Evolutionary conservation across 2,113 vertebrate genomes (phyloP).

Genomic region (Miniopterus natalensis): DNA sequence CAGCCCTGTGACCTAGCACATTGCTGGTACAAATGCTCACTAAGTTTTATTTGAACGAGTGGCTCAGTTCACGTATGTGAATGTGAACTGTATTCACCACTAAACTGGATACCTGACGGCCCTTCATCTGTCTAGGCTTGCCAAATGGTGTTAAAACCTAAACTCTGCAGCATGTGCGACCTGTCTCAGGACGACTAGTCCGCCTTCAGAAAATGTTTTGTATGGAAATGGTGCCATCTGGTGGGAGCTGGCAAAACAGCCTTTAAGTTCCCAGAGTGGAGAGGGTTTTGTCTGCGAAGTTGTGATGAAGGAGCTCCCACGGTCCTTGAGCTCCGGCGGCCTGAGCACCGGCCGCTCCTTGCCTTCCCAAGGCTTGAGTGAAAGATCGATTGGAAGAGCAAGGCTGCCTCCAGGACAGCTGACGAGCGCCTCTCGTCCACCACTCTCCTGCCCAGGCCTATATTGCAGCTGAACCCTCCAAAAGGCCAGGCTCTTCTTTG

Average conservation of each 20-base stretch:
- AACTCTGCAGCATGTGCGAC: fast-evolving
- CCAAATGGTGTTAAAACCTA: background rate
- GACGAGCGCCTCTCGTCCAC: background rate
- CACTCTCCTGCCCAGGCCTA: background rate
- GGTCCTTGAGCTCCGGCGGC: too few relatives aligned
- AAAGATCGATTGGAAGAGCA: background rate
- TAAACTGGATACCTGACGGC: background rate
- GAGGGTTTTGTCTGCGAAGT: background rate
- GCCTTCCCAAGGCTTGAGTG: background rate
- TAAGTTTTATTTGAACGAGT: background rate
- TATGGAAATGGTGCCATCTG: constrained; percentile 71
- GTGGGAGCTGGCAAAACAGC: background rate
- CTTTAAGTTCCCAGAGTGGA: fast-evolving
- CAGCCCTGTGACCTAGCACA: fast-evolving
- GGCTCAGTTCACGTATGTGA: background rate
- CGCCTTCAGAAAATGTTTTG: background rate
- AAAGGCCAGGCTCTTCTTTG: too few relatives aligned
- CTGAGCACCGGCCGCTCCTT: background rate
- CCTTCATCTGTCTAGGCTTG: background rate
- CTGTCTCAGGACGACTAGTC: background rate
- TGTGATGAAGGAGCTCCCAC: background rate
- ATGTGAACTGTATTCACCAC: background rate
- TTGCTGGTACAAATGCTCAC: background rate
- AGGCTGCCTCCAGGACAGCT: background rate
- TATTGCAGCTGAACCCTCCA: too few relatives aligned